Conservation (phyloP, 2,797 vertebrate genomes). For the Tenualosa ilisha region DNA sequence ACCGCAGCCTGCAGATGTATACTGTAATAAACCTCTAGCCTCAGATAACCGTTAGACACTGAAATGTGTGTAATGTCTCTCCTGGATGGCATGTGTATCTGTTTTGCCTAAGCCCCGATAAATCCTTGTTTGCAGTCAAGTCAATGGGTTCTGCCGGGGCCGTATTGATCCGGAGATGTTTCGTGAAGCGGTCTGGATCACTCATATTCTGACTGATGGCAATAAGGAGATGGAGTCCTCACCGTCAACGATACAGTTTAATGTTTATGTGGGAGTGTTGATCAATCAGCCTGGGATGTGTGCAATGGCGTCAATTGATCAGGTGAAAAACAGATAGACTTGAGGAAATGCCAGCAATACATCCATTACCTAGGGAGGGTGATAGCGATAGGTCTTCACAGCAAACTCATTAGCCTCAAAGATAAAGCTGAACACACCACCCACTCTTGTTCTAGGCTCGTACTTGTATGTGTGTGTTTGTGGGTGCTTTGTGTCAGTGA, state of each 20-base stretch:
- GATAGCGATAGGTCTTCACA: not conserved
- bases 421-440: not conserved
- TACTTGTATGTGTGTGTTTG: slow-evolving; percentile 10
- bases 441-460: not conserved
- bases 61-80: not conserved
- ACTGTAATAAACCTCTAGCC: not conserved
- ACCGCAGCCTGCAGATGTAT: not conserved
- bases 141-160: slow-evolving; percentile 39
- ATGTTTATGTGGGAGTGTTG: slow-evolving; percentile 41
- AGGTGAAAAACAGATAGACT: slow-evolving; percentile 6
- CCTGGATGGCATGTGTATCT: not conserved
- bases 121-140: slow-evolving; percentile 38
- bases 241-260: slow-evolving; percentile 38
- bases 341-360: slow-evolving; percentile 13
- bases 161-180: slow-evolving; percentile 43
- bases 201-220: slow-evolving; percentile 20
- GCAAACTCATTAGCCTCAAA: not conserved
- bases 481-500: not conserved
- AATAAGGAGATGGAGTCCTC: slow-evolving; percentile 43
- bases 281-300: slow-evolving; percentile 37
- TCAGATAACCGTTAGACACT: not conserved
- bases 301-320: slow-evolving; percentile 41
- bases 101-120: slow-evolving; percentile 28
- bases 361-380: not conserved
- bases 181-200: slow-evolving; percentile 40